These are phyloP conservation scores for Perdix hodgsoniae DNA, from an alignment of 2,797 vertebrate species.

Conservation along the genomic window DNA sequence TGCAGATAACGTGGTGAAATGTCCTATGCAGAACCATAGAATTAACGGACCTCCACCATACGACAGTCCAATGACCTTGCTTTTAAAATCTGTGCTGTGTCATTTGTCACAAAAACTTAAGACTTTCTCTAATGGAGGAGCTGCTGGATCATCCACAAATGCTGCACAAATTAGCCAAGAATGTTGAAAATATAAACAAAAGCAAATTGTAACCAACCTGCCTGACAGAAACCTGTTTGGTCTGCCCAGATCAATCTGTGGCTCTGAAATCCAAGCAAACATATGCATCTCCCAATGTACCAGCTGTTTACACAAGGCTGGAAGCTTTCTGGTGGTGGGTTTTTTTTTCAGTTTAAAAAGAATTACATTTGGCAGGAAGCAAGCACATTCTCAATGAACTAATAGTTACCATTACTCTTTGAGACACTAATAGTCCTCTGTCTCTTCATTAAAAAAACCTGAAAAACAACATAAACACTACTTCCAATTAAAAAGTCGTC, in stretches of 20 bases:
- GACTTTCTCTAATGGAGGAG: background rate
- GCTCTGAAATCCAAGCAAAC: constrained; percentile 11
- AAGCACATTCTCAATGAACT: background rate
- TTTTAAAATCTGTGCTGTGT: background rate
- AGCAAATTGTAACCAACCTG: background rate
- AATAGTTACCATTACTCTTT: background rate
- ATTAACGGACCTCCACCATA: background rate
- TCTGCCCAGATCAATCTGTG: background rate
- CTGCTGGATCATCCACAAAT: constrained; percentile 17
- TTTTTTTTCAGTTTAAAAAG: background rate
- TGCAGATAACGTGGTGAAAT: background rate
- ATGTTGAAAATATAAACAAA: constrained; percentile 30
- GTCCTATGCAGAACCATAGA: background rate
- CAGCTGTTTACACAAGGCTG: background rate
- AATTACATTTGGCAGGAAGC: background rate
- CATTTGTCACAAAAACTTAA: background rate
- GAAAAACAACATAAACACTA: background rate
- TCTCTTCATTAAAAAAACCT: background rate
- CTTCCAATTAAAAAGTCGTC: background rate
- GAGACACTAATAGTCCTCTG: background rate
- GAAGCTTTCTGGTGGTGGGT: background rate
- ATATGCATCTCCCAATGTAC: background rate
- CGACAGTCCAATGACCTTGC: background rate
- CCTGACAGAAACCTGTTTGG: background rate
- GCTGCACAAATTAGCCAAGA: background rate